Percentiles rank a stretch among this genome's conserved stretches.
Conservation (phyloP, 2,113 vertebrate genomes). For the Ovis canadensis region DNA sequence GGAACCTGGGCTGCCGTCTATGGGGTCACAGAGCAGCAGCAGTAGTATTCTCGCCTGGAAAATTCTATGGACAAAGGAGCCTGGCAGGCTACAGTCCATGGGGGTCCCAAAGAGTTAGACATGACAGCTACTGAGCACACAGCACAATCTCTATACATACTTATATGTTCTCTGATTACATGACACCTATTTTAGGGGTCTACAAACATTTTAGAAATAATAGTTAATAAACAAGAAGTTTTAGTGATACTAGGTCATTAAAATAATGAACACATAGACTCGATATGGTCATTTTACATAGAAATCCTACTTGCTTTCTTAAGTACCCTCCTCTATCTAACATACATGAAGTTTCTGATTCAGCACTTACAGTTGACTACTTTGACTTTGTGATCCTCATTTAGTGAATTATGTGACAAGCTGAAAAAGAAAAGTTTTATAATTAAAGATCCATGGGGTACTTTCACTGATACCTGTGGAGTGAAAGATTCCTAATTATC, state of each 20-base stretch:
- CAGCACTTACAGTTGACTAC: neutral
- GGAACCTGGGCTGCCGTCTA: neutral
- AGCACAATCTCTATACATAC: neutral
- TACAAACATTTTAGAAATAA: slow-evolving; percentile 35
- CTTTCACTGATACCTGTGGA: neutral
- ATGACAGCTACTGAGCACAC: neutral
- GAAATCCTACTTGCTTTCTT: neutral
- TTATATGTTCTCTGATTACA: slow-evolving; percentile 8
- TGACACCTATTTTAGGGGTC: neutral
- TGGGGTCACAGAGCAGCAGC: neutral
- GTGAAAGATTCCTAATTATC: neutral
- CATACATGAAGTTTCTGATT: neutral
- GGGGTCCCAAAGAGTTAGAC: neutral
- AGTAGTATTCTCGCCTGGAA: neutral
- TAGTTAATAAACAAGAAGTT: slow-evolving; percentile 15
- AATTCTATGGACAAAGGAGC: neutral
- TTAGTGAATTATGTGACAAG: neutral
- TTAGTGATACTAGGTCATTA: neutral
- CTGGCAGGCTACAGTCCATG: neutral
- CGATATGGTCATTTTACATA: neutral
- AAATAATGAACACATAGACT: neutral
- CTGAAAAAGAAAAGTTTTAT: neutral
- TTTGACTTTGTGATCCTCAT: neutral
- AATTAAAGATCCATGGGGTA: neutral
- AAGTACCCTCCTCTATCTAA: neutral